Evolutionary conservation across 1,140 invertebrate species (phyloP), one percentile per base, ranked within the genome.

Genomic region (Ridgeia piscesae): DNA sequence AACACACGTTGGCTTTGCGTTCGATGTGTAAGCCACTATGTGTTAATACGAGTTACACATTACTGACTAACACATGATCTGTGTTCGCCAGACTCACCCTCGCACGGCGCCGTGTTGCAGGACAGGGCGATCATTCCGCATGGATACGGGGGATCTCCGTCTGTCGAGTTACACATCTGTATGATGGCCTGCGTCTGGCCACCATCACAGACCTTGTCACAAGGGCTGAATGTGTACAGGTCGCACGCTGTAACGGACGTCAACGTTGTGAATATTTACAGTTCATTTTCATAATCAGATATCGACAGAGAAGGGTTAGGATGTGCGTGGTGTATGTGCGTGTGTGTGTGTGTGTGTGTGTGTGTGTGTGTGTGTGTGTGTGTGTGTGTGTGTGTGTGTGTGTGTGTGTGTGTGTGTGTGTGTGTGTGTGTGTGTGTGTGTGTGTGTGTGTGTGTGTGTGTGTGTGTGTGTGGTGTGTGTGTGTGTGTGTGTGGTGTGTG

Each of bases 371-470:
- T 94, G 94, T 93, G 92, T 94, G 94, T 94, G 94, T 94, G 94
- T 94, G 93, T 94, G 93, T 94, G 93, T 94, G 93, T 94, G 94
- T 94, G 93, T 94, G 92, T 94, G 93, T 94, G 94, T 93, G 94
- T 94, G 93, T 94, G 94, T 93, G 93, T 93, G 93, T 92, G 93
- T 93, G 93, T 94, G 92, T 94, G 94, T 94, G 93, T 94, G 94
- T 94, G 93, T 94, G 93, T 94, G 92, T 94, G 92, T 94, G 93
- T 94, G 92, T 94, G 92, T 94, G 92, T 94, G 92, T 94, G 92
- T 94, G 92, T 94, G 93, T 94, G 92, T 93, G 93, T 94, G 91
- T 94, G 94, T 93, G 93, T 94, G 93, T 94, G 93, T 94, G 94
- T 94, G 93, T 94, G 94, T 94, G 93, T 94, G 94, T 94, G 93